These are phyloP conservation scores for Sphyrna mokarran DNA, from an alignment of 2,113 vertebrate genomes.

Conservation along the genomic window DNA sequence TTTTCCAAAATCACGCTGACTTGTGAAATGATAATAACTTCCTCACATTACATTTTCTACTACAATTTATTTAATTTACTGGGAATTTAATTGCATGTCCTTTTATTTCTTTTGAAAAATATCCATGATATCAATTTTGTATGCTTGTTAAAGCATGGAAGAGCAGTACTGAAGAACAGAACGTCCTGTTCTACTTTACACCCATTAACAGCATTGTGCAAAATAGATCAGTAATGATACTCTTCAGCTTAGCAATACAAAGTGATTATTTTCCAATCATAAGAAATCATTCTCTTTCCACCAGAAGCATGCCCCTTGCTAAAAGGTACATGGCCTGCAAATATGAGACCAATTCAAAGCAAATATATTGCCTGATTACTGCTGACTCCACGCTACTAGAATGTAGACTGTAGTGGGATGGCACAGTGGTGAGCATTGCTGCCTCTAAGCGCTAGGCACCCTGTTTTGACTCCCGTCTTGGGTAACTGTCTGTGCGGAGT, in stretches of 20 bases:
- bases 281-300: background rate
- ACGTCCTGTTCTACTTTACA: background rate
- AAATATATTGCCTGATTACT: background rate
- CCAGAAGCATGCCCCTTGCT: background rate
- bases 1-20: background rate
- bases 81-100: background rate
- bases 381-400: background rate
- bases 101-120: background rate
- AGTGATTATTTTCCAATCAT: background rate
- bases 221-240: background rate
- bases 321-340: background rate
- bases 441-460: no score
- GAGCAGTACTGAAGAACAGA: background rate
- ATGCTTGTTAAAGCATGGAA: background rate
- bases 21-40: background rate
- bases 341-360: background rate
- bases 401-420: background rate
- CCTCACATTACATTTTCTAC: background rate
- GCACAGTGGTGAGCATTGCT: no score
- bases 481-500: no score
- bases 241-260: background rate
- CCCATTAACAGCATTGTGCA: background rate
- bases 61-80: background rate
- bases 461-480: no score
- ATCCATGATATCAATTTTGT: background rate